Percentiles rank a stretch among this genome's conserved stretches.
phyloP scores from a whole-genome alignment of 2,113 vertebrate genomes.

The Rhynchomys soricoides region DNA sequence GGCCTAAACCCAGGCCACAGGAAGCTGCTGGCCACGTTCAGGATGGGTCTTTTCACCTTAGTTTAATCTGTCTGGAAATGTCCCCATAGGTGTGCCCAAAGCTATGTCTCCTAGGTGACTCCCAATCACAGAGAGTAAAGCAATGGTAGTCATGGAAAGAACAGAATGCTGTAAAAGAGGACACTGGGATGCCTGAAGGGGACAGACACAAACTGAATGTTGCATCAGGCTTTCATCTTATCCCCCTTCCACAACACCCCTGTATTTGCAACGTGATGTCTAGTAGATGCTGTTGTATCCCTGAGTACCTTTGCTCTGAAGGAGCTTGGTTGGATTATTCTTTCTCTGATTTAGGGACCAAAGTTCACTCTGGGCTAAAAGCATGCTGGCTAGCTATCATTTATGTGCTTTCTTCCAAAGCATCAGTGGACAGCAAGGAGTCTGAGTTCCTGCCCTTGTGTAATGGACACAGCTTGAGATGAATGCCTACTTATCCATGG shows the following conservation, averaged over 20 bases:
- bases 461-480: neutral
- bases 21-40: neutral
- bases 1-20: neutral
- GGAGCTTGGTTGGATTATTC: neutral
- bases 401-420: neutral
- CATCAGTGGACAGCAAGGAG: neutral
- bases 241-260: rapidly evolving
- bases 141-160: neutral
- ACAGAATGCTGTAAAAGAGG: neutral
- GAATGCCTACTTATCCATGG: neutral
- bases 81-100: neutral
- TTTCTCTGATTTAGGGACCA: neutral
- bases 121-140: neutral
- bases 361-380: neutral
- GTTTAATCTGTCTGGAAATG: neutral
- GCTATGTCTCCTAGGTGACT: neutral
- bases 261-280: neutral
- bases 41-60: neutral
- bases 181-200: neutral
- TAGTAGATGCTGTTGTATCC: neutral
- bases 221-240: neutral
- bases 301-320: neutral
- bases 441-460: neutral
- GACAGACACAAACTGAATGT: neutral
- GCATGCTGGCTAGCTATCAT: neutral